Percentiles rank a stretch among this genome's conserved stretches.
Evolutionary conservation across 2,797 vertebrate genomes (phyloP).

Genomic region (Acanthopagrus latus): DNA sequence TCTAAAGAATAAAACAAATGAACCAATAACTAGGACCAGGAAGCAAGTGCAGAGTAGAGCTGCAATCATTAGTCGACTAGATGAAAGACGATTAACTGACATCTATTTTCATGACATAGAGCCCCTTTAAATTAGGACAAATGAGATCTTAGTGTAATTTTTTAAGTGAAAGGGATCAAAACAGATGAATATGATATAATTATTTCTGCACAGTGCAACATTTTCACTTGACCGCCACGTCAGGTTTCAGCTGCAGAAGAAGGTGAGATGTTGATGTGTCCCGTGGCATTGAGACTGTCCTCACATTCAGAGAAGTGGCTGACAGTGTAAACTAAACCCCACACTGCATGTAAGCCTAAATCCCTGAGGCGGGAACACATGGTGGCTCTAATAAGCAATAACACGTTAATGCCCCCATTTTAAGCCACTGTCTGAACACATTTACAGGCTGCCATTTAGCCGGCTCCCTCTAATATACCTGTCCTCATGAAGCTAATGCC

Average conservation of each 20-base stretch:
- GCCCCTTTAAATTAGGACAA: too few relatives aligned
- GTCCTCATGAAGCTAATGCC: conserved; percentile 66
- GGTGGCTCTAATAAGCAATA: conserved; percentile 69
- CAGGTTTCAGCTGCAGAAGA: neutral
- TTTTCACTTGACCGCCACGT: neutral
- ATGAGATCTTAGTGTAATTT: too few relatives aligned
- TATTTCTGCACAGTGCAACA: too few relatives aligned
- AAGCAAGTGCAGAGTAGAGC: too few relatives aligned
- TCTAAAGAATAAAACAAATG: too few relatives aligned
- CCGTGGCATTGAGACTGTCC: neutral
- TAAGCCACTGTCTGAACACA: conserved; percentile 71
- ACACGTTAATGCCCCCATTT: conserved; percentile 59
- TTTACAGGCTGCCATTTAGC: conserved; percentile 69
- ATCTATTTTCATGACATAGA: too few relatives aligned
- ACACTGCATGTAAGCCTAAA: neutral
- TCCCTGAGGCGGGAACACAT: conserved; percentile 55
- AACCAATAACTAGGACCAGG: too few relatives aligned
- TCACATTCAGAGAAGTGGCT: conserved; percentile 28
- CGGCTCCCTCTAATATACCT: conserved; percentile 61
- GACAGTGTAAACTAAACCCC: conserved; percentile 37
- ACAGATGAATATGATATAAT: too few relatives aligned
- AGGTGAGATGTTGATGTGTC: neutral
- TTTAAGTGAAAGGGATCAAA: too few relatives aligned
- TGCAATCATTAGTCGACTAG: too few relatives aligned
- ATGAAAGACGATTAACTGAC: too few relatives aligned